Percentiles rank a stretch among this genome's conserved stretches.
phyloP scores from a whole-genome alignment of 2,797 vertebrate species.

The Enoplosus armatus region DNA sequence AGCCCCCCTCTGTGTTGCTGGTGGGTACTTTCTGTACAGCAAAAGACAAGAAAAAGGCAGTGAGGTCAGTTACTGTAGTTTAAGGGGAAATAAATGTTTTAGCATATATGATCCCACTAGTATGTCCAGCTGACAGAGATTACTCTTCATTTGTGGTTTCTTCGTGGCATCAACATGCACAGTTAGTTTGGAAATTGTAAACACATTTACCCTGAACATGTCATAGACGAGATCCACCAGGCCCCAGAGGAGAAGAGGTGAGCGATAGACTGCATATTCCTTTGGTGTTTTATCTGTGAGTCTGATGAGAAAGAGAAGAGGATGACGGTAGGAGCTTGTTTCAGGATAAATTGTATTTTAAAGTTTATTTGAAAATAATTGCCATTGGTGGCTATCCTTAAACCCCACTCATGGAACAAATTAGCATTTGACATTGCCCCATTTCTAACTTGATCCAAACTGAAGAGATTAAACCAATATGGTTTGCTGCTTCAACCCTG shows the following conservation, averaged over 20 bases:
- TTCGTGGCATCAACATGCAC: not conserved
- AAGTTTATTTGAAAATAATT: not conserved
- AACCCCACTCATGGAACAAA: not conserved
- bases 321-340: not conserved
- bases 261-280: slow-evolving; percentile 95
- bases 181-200: not conserved
- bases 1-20: slow-evolving; percentile 99
- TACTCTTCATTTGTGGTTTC: too few relatives aligned
- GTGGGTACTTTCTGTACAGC: slow-evolving; percentile 90
- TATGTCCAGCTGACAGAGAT: not conserved
- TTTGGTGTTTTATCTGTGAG: slow-evolving; percentile 94
- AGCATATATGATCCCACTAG: too few relatives aligned
- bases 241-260: slow-evolving; percentile 98
- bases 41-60: not conserved
- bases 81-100: not conserved
- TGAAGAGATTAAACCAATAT: not conserved
- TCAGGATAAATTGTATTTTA: not conserved
- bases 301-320: slow-evolving; percentile 75
- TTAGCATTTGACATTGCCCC: not conserved
- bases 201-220: slow-evolving; percentile 94
- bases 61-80: not conserved
- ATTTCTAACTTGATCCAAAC: not conserved
- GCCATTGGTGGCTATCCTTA: not conserved
- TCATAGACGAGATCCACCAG: slow-evolving; percentile 98
- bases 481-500: not conserved